Evolutionary conservation across 2,888 invertebrate species (phyloP), one percentile per base, ranked within the genome.

Genomic region (Agonopterix subpropinquella): DNA sequence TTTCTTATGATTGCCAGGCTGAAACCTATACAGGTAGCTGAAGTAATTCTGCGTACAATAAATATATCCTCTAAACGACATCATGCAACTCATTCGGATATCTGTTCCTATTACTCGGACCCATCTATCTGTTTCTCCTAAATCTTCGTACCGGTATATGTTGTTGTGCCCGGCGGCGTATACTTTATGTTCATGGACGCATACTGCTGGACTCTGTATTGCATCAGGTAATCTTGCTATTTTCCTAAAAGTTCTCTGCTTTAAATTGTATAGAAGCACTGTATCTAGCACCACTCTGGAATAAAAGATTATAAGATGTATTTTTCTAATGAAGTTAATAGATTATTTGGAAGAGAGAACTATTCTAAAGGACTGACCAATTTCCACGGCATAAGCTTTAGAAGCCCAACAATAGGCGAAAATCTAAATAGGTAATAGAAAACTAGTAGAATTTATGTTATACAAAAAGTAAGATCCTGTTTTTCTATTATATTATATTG

Each of bases 1-100:
- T n/a, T 50, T 56, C 0, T 48, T 46, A 51, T 80, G 73, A 2
- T 60, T 45, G 36, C 61, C 72, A 1, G 87, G 85, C 37, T 56
- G 67, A 52, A 86, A 83, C 53, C 81, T 71, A 48, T 77, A 78
- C 44, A 87, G 45, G 41, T 70, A 62, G 15, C 63, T 70, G 47
- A 79, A 83, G 48, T 76, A 85, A 53, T 68, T 75, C 52, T 86
- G 86, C 0, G 77, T 70, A 45, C 79, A 77, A 51, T 83, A 85
- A 41, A 88, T 77, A 53, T 77, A 73, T 0, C 72, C 73, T 43
- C 70, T 77, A 43, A 61, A 80, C 2, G 87, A 80, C 1, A 67
- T 54, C 66, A 88, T 67, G 41, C 62, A 69, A 44, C 65, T 75
- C 2, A 69, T 64, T 45, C 75, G 61, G 36, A 82, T 70, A 0